Evolutionary conservation across 2,888 invertebrate genomes (phyloP), one percentile per base, ranked within the genome.

Genomic region (Spisula solida): DNA sequence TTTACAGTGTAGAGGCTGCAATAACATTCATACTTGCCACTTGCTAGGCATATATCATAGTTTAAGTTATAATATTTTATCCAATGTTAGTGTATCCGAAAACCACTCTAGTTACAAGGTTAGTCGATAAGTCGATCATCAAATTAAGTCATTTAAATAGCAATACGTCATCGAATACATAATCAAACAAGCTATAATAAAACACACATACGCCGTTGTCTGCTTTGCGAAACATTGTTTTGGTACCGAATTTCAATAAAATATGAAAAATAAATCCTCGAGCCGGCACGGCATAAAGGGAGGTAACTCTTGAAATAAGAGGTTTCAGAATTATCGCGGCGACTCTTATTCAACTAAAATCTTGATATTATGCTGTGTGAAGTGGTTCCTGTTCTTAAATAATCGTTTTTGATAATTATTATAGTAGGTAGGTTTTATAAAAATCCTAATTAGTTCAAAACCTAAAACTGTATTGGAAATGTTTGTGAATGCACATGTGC

Each of bases 81-180:
- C 60, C 60, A 25, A 60, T 25, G 60, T 60, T 10, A 8, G 55
- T 16, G 51, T 66, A 31, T 83, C 83, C 83, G 75, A 51, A 83
- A 25, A 25, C 31, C 51, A 75, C 29, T 31, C 75, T 25, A 83
- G 47, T 83, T 75, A 70, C 83, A 83, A 83, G 83, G 83, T 83
- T 83, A 83, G 75, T 18, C 16, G 18, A 75, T 60, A 34, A 16
- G 6, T 34, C 31, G 16, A 18, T 75, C 41, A 66, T 66, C 10
- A 66, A 66, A n/a, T 10, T 25, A 66, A 66, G 60, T 25, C 25
- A 66, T 25, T 6, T n/a, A n/a, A 25, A 25, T 25, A 66, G 0
- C 60, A 66, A 66, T 1, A 66, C 8, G n/a, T 66, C 20, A 66
- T 25, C 25, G 10, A 66, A 66, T 25, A 12, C 6, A 25, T 60